Evolutionary conservation across 2,888 invertebrate genomes (phyloP).

Genomic region (Drosophila diplacantha): DNA sequence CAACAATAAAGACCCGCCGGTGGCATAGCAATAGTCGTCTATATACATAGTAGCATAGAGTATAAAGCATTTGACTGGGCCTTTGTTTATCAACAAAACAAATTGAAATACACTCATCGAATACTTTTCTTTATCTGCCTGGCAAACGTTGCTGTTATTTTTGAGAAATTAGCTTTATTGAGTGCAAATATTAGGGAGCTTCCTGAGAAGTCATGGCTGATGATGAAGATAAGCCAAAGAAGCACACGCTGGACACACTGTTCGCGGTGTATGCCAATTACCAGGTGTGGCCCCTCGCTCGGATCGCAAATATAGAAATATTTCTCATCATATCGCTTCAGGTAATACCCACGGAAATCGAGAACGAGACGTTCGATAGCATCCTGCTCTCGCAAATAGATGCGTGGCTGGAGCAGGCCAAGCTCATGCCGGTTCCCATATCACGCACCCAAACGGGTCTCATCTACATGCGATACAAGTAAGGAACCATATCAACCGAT

Average conservation of each 20-base stretch:
- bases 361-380: slow-evolving; percentile 56
- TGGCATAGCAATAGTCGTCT: slow-evolving; percentile 27
- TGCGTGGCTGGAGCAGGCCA: slow-evolving; percentile 63
- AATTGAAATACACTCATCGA: slow-evolving; percentile 24
- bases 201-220: slow-evolving; percentile 55
- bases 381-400: slow-evolving; percentile 70
- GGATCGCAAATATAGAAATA: not conserved
- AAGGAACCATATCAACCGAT: not conserved
- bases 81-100: slow-evolving; percentile 58
- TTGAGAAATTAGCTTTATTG: slow-evolving; percentile 4
- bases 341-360: slow-evolving; percentile 50
- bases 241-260: slow-evolving; percentile 65
- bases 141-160: slow-evolving; percentile 2
- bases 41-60: not conserved
- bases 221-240: slow-evolving; percentile 62
- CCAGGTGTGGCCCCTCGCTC: slow-evolving; percentile 32
- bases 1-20: slow-evolving; percentile 8
- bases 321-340: not conserved
- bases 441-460: slow-evolving; percentile 65
- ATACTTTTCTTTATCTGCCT: slow-evolving; percentile 40
- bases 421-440: slow-evolving; percentile 56
- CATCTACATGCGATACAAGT: slow-evolving; percentile 70
- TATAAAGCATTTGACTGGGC: slow-evolving; percentile 14
- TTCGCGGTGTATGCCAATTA: slow-evolving; percentile 62
- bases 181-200: not conserved